A percentile compares a stretch with the other conserved stretches of the same genome.
Conservation (phyloP, 2,797 vertebrate genomes). For the Chelonia mydas region DNA sequence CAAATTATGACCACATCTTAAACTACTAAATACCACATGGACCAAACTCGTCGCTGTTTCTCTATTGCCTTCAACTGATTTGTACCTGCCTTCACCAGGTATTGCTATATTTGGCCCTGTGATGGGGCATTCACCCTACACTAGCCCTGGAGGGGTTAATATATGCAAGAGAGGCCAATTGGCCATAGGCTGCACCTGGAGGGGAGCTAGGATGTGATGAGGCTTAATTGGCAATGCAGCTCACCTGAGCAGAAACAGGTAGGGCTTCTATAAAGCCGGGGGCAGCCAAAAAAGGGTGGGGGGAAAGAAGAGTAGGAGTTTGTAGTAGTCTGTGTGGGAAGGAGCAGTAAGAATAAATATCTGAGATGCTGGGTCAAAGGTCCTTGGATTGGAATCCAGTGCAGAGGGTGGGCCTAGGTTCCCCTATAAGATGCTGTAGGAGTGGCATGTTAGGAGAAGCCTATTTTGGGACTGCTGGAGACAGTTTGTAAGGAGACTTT, state of each 20-base stretch:
- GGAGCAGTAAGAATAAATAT: background rate
- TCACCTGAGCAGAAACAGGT: background rate
- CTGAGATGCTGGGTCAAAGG: background rate
- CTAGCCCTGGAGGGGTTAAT: background rate
- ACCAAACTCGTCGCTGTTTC: background rate
- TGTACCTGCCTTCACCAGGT: background rate
- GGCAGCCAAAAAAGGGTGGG: background rate
- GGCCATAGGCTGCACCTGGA: background rate
- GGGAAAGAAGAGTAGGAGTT: background rate
- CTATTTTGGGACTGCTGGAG: background rate
- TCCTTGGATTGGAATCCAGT: background rate
- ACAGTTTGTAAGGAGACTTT: background rate
- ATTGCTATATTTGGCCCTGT: background rate
- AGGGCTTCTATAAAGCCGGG: background rate
- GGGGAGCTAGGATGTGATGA: background rate
- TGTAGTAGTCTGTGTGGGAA: background rate
- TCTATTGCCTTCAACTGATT: background rate
- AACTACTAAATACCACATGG: background rate
- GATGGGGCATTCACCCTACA: background rate
- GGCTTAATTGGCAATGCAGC: background rate
- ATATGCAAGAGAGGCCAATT: background rate
- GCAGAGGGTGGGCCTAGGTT: background rate
- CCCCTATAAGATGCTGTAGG: background rate
- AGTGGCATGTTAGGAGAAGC: background rate
- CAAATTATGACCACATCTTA: background rate